Evolutionary conservation across 1,140 invertebrate species (phyloP), one percentile per base, ranked within the genome.

Genomic region (Danaus melanippus): DNA sequence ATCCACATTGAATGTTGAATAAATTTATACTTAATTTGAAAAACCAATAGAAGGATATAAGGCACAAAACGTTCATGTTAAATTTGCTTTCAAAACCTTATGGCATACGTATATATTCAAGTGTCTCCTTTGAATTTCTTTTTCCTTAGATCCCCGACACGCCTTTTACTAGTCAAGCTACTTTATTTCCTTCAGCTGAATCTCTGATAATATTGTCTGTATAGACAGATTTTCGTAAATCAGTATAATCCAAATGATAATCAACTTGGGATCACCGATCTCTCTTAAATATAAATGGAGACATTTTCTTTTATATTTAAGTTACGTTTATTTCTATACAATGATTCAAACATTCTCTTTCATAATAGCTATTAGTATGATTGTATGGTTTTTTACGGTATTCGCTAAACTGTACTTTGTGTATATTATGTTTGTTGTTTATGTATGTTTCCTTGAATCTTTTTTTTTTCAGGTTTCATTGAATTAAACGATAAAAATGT

Each of bases 91-190:
- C 43, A 45, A 51, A 45, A 56, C 45, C 50, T 46, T 40, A 57
- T 12, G 57, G 32, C 48, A 46, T 72, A 71, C 69, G 66, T 60
- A 67, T 66, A 69, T 68, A 66, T 59, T 65, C 55, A 52, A 40
- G 46, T 66, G 60, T 62, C 56, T 67, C 56, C 48, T 67, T 47
- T 63, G 52, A 58, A 60, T 69, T 70, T 64, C 63, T 51, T 69
- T 66, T 53, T 50, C 52, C 52, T 66, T 40, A 41, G 44, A 55
- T 51, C 41, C 57, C 48, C 8, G 62, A 51, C 62, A 70, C 75
- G 75, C 73, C 73, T 70, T 74, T 78, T 74, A 50, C 69, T 67
- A 62, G 75, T 78, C 50, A 58, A 64, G 64, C 59, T 45, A 55
- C 41, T 56, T 64, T 60, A 60, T 66, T 67, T 70, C 64, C 55